Evolutionary conservation across 2,797 vertebrate species (phyloP).

Genomic region (Megaceryle alcyon): DNA sequence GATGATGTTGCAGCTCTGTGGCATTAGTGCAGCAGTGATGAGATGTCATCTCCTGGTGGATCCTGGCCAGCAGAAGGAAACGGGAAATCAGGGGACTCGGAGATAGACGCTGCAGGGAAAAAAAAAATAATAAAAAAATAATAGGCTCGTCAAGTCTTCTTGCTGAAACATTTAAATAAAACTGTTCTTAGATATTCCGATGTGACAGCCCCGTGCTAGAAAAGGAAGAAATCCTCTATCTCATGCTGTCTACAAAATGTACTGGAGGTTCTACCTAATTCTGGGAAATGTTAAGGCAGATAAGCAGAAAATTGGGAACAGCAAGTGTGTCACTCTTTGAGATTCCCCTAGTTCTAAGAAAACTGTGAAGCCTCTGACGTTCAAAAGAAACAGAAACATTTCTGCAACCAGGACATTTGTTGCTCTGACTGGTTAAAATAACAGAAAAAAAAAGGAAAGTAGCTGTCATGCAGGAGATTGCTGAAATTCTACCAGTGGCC

Average conservation of each 20-base stretch:
- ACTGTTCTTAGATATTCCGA: not conserved
- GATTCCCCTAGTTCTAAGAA: not conserved
- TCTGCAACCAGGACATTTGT: not conserved
- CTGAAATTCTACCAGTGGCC: not conserved
- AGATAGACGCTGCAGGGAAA: not conserved
- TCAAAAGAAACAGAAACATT: not conserved
- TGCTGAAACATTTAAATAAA: not conserved
- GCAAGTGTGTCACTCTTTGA: not conserved
- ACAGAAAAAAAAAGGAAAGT: not conserved
- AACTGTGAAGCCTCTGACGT: not conserved
- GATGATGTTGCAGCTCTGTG: not conserved
- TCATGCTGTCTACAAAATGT: not conserved
- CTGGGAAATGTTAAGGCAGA: not conserved
- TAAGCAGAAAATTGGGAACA: not conserved
- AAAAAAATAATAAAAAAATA: not conserved
- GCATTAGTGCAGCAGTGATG: not conserved
- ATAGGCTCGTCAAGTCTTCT: not conserved
- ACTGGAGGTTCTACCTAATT: not conserved
- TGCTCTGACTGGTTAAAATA: not conserved
- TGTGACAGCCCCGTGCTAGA: not conserved
- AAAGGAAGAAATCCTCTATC: not conserved
- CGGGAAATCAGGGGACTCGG: not conserved
- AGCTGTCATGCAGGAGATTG: not conserved
- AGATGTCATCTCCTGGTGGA: slow-evolving; percentile 40
- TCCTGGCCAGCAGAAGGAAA: slow-evolving; percentile 16